phyloP scores from a whole-genome alignment of 2,797 vertebrate genomes.

The Typhlichthys subterraneus region DNA sequence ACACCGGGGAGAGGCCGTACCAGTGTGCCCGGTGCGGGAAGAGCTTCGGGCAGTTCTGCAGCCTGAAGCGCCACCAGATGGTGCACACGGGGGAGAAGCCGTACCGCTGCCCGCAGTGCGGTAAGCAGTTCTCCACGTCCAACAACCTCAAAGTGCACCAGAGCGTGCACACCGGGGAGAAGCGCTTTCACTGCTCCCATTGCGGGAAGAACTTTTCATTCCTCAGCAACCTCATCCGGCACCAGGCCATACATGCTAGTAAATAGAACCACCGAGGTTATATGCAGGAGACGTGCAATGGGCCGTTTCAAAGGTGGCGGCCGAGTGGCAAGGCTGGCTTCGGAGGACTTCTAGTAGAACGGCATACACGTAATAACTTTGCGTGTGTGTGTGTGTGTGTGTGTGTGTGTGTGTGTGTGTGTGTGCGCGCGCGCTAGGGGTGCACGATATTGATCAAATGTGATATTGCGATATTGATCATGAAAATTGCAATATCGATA shows the following conservation, averaged over 20 bases:
- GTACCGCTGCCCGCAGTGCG: conserved; percentile 53
- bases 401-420: too few relatives aligned
- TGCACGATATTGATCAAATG: too few relatives aligned
- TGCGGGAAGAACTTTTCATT: conserved; percentile 67
- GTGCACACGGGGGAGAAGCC: conserved; percentile 65
- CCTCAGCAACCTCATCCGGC: conserved; percentile 61
- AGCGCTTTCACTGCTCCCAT: conserved; percentile 55
- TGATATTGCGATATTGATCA: too few relatives aligned
- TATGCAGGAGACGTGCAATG: too few relatives aligned
- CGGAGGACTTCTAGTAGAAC: too few relatives aligned
- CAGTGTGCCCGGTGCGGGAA: conserved; percentile 60
- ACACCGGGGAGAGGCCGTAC: conserved; percentile 58
- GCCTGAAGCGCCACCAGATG: conserved; percentile 63
- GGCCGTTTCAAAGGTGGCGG: too few relatives aligned
- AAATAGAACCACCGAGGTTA: conserved; percentile 10
- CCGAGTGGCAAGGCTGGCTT: too few relatives aligned
- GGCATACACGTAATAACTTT: too few relatives aligned
- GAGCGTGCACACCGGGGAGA: conserved; percentile 65
- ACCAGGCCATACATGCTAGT: conserved; percentile 50
- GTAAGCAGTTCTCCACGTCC: conserved; percentile 60
- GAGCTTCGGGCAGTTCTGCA: conserved; percentile 57
- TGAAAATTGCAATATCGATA: too few relatives aligned
- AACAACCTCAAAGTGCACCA: conserved; percentile 67
- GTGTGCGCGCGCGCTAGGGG: too few relatives aligned
- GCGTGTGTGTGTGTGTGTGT: too few relatives aligned